Base-by-base conservation (phyloP, 2,113 vertebrate genomes). In the Ptychochromis oligacanthus region DNA sequence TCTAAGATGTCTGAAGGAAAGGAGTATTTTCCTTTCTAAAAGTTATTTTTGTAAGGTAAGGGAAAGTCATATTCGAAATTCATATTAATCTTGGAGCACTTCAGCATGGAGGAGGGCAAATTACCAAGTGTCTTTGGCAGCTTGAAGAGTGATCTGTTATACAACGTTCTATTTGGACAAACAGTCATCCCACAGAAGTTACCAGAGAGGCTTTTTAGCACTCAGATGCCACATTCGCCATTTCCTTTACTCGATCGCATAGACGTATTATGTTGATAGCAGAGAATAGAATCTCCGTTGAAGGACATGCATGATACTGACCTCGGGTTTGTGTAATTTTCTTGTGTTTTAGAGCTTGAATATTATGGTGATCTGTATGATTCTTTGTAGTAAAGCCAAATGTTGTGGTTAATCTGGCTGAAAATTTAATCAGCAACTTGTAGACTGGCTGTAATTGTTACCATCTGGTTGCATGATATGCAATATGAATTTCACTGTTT, bases 81-180 rank as follows among this genome's bases (percentile, higher is more conserved):
- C 74, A 85, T 77, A 83, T 81, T 83, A 58, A 80, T 65, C 78
- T 36, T 83, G 26, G 49, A 67, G 57, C 61, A 56, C 70, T 89
- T 88, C 57, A 84, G 56, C 58, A 36, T 1, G 20, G 65, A 79
- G 74, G 46, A 70, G 65, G 77, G 62, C 61, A 83, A 80, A 84
- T 78, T 75, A 88, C 79, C 65, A 67, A 83, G 76, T 59, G 60
- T 82, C 64, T 87, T 80, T 90, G 85, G 81, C 87, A 89, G 87
- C 20, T 49, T 80, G 54, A 81, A 62, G 83, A 83, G 26, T 34
- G 58, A 81, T 77, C 85, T 85, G 82, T 86, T 54, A 76, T 26
- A n/a, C 28, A 43, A 75, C 70, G 24, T 83, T 64, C 59, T 79
- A 54, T 55, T 61, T 80, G 84, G 84, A 85, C 75, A 79, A 82